A percentile compares a stretch with the other conserved stretches of the same genome.
Conservation (phyloP, 2,888 invertebrate species). For the Polia nebulosa region DNA sequence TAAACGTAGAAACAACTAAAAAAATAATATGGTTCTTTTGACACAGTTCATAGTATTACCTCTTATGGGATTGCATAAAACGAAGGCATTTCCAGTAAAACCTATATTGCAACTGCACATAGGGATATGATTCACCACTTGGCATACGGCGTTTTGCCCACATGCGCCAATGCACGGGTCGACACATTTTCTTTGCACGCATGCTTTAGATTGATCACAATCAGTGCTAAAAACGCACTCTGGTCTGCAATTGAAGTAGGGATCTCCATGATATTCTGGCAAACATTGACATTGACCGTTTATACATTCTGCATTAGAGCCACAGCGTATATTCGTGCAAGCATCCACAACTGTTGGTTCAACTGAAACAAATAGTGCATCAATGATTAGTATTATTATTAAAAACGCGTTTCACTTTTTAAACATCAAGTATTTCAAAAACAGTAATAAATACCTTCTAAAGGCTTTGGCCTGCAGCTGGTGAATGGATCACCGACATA, state of each 20-base stretch:
- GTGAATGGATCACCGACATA: constrained; percentile 95
- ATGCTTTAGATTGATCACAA: constrained; percentile 93
- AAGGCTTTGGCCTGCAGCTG: constrained; percentile 89
- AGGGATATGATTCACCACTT: constrained; percentile 93
- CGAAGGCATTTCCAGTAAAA: constrained; percentile 91
- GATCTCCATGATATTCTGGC: constrained; percentile 94
- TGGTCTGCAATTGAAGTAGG: constrained; percentile 94
- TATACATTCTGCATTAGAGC: constrained; percentile 92
- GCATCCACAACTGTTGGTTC: constrained; percentile 89
- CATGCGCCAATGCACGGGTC: constrained; percentile 94
- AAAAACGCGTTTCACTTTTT: constrained; percentile 24
- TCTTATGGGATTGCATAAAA: constrained; percentile 88
- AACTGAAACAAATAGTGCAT: constrained; percentile 72
- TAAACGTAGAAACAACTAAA: neutral
- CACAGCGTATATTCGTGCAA: constrained; percentile 94
- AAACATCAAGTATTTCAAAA: neutral
- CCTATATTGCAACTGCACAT: constrained; percentile 93
- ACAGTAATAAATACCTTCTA: constrained; percentile 84
- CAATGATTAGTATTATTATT: neutral
- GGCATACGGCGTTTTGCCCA: constrained; percentile 92
- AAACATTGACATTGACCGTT: constrained; percentile 94
- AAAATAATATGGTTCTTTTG: neutral
- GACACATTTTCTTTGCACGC: constrained; percentile 94
- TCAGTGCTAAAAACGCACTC: constrained; percentile 95
- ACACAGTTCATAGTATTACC: constrained; percentile 79